Percentiles rank a stretch among this genome's conserved stretches.
phyloP scores from a whole-genome alignment of 2,113 vertebrate species.

The Dendropsophus ebraccatus region DNA sequence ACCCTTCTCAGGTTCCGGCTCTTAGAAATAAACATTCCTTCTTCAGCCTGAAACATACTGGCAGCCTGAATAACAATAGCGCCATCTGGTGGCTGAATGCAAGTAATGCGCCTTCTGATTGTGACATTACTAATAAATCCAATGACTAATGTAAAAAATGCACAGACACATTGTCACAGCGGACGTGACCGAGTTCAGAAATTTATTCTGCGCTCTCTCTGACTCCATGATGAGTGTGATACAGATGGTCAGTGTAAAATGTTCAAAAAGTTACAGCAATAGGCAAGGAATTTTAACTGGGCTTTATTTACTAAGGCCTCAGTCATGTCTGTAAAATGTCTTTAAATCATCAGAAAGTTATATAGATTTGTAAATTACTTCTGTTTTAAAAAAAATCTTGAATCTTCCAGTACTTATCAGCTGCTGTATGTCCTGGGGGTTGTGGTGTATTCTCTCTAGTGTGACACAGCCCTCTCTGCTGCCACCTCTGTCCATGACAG shows the following conservation, averaged over 20 bases:
- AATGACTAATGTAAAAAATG: not conserved
- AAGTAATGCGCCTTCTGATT: not conserved
- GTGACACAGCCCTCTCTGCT: too few species aligned
- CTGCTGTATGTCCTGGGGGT: too few species aligned
- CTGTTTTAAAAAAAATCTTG: too few species aligned
- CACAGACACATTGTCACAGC: not conserved
- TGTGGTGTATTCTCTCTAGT: too few species aligned
- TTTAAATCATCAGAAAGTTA: too few species aligned
- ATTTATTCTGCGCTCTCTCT: not conserved
- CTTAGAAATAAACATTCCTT: constrained; percentile 19
- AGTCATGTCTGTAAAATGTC: not conserved
- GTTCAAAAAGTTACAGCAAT: not conserved
- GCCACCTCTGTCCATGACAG: too few species aligned
- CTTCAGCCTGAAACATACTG: too few species aligned
- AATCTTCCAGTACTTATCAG: too few species aligned
- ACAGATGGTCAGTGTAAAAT: not conserved
- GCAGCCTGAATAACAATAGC: not conserved
- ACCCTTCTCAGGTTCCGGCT: constrained; percentile 42
- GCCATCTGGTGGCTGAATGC: not conserved
- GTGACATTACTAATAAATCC: not conserved
- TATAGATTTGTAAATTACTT: too few species aligned
- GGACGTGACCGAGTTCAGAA: too few species aligned
- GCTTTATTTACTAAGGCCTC: not conserved
- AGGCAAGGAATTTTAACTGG: not conserved
- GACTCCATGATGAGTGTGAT: not conserved